Conservation (phyloP, 2,888 invertebrate genomes). For the Leptopterna dolabrata region DNA sequence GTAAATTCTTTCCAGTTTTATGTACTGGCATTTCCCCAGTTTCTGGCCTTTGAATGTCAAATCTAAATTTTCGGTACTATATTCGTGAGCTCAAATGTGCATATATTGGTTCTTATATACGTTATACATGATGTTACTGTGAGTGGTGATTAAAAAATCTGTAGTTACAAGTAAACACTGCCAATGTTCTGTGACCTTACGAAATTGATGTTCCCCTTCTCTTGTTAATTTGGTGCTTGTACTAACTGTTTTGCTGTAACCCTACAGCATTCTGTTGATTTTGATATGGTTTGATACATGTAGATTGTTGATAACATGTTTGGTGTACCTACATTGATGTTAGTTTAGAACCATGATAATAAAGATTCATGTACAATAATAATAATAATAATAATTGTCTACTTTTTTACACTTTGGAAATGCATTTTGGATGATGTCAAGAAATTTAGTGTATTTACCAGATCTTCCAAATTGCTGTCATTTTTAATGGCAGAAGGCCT, state of each 20-base stretch:
- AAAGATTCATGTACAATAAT: slow-evolving; percentile 2
- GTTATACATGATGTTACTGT: neutral
- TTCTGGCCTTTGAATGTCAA: neutral
- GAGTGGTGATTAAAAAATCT: neutral
- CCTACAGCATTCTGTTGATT: neutral
- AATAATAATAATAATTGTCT: neutral
- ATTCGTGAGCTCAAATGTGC: neutral
- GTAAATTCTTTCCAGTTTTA: too few relatives aligned
- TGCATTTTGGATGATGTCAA: neutral
- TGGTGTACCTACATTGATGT: neutral
- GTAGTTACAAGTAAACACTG: neutral
- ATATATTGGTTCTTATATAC: neutral
- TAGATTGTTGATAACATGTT: neutral
- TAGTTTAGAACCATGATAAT: neutral
- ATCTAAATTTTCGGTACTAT: neutral
- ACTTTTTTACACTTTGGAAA: neutral
- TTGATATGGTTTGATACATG: neutral
- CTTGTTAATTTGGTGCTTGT: neutral
- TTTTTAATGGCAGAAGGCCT: neutral
- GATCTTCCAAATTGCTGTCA: neutral
- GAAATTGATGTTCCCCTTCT: neutral
- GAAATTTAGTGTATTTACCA: neutral
- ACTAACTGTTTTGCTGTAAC: neutral
- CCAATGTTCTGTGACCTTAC: neutral
- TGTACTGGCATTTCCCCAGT: neutral